phyloP scores from a whole-genome alignment of 37 sponge, comb jelly and placozoan species.

The Axinella damicornis region DNA sequence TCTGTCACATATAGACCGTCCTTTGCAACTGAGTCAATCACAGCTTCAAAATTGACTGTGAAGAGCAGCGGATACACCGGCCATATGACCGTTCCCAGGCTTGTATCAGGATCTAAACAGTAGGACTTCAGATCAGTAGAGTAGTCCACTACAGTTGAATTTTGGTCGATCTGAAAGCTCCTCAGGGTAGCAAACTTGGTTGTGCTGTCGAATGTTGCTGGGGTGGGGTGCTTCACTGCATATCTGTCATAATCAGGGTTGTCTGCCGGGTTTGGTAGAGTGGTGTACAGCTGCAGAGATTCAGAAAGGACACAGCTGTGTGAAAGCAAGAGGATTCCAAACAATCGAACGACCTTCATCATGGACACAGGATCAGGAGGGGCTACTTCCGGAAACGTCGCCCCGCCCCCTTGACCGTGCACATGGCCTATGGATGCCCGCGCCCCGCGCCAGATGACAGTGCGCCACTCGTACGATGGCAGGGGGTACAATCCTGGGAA shows the following conservation, averaged over 20 bases:
- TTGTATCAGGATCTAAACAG: constrained; percentile 42
- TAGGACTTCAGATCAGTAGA: constrained; percentile 14
- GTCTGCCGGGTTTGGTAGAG: constrained; percentile 36
- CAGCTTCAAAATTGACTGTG: constrained; percentile 38
- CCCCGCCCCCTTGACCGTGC: no score
- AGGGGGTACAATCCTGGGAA: no score
- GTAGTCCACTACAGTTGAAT: constrained; percentile 23
- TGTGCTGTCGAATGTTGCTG: neutral
- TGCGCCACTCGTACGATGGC: no score
- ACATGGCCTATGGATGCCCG: no score
- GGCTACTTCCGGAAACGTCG: no score
- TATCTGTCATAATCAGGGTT: constrained; percentile 49
- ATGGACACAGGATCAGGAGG: no score
- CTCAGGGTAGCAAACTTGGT: constrained; percentile 61
- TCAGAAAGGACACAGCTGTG: no score
- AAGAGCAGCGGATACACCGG: constrained; percentile 41
- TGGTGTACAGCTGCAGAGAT: constrained; percentile 34
- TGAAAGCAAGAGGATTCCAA: no score
- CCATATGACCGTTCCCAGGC: constrained; percentile 50
- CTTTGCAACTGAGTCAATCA: constrained; percentile 31
- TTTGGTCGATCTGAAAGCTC: neutral
- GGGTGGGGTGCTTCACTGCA: constrained; percentile 39
- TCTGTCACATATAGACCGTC: constrained; percentile 45
- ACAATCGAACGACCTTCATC: no score
- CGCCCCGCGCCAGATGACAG: no score